Evolutionary conservation across 2,888 invertebrate species (phyloP).

Genomic region (Sclerodermus sp.): DNA sequence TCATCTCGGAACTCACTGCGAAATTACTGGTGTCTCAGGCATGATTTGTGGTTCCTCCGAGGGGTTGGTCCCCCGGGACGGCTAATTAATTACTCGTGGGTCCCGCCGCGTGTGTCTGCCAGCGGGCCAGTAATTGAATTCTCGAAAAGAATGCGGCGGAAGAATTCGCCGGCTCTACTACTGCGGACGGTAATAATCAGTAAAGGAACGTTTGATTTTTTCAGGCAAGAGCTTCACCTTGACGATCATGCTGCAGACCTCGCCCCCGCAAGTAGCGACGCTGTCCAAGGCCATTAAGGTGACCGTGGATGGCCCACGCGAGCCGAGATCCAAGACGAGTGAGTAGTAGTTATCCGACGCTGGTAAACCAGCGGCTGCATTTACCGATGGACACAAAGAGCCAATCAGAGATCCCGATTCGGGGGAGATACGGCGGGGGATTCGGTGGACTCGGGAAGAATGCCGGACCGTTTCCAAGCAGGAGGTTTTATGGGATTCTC

Average conservation of each 20-base stretch:
- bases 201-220: no score
- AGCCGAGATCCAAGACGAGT: slow-evolving; percentile 54
- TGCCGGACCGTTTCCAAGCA: background rate
- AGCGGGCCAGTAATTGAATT: no score
- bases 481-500: slow-evolving; percentile 2
- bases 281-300: slow-evolving; percentile 53
- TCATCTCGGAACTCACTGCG: no score
- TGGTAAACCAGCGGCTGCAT: slow-evolving; percentile 17
- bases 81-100: no score
- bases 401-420: no score
- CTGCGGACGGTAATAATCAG: no score
- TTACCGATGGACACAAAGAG: background rate
- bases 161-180: no score
- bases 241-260: slow-evolving; percentile 56
- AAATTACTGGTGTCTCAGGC: no score
- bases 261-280: slow-evolving; percentile 53
- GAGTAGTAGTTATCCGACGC: slow-evolving; percentile 34
- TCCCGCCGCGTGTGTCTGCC: no score
- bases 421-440: background rate
- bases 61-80: no score
- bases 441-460: background rate
- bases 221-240: slow-evolving; percentile 55
- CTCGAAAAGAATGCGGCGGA: no score
- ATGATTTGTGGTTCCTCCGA: no score
- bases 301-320: slow-evolving; percentile 52